Evolutionary conservation across 2,113 vertebrate genomes (phyloP), one percentile per base, ranked within the genome.

Genomic region (Pristiophorus japonicus): DNA sequence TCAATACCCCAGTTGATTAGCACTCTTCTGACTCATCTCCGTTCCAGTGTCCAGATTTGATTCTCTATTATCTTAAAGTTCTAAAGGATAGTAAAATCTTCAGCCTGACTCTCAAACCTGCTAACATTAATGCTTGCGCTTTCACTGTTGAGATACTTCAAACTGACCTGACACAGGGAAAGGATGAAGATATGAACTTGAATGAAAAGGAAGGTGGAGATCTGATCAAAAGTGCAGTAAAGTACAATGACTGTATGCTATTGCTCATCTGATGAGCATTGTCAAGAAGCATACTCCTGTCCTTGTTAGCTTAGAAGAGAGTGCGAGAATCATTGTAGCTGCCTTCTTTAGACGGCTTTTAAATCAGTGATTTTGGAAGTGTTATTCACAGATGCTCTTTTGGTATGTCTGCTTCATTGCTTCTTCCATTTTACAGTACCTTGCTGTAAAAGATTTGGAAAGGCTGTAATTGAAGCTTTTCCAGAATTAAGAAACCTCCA

Each of bases 1-100:
- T 20, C 97, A 98, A 47, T 98, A 98, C 97, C 98, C 0, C 97
- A 96, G 96, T 97, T 99, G 66, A 99, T 99, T n/a, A 97, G 97
- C 2, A 97, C 97, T 0, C 98, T 99, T 27, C 97, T 98, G 85
- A 97, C 99, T 91, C 97, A 98, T 3, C 67, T 99, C 96, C 98
- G 98, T 96, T 98, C 98, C 75, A 98, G 98, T 20, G 96, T 99
- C 45, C 98, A 98, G 0, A 98, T 99, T 18, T 97, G 97, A 20
- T 97, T 98, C 0, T 98, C 98, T 0, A 90, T 59, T 62, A 34
- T 90, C 3, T 90, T 34, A 10, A 27, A 27, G 12, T 20, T 84
- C 24, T 34, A 75, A 30, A 75, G 24, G 59, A 59, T 59, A 59
- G 59, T 6, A 59, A 59, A 59, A 59, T 11, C 59, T 59, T 59